Base-by-base conservation (phyloP, 2,113 vertebrate species). In the Onychostoma macrolepis region DNA sequence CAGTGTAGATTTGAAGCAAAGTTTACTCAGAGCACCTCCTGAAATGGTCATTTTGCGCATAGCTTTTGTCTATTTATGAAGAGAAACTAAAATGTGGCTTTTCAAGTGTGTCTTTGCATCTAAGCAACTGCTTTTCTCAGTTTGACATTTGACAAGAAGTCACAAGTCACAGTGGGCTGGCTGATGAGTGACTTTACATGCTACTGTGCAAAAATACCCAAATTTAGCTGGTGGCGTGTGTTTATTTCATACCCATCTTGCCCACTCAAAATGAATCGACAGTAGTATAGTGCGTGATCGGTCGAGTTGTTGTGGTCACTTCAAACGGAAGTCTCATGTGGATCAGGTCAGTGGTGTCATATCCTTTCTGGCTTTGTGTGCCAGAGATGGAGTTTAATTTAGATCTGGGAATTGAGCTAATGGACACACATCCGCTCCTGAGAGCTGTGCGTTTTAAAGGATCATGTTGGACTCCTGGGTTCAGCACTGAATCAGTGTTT, bases 401-500 rank as follows among this genome's bases (percentile, higher is more conserved):
- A 86, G 89, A 75, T 88, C 89, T 88, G 33, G 63, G 83, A 86
- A 50, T 85, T 53, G 56, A 85, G 41, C 86, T 86, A 74, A 71
- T 26, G 43, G 79, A 74, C 65, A 69, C 69, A 26, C n/a, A 69
- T 86, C 63, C 36, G 45, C 80, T 84, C 75, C 24, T 53, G 83
- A 88, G 69, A 88, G 74, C 82, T 86, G 78, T 90, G 88, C 45
- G 71, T 87, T 92, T 94, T 87, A 58, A 87, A 88, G 88, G 91
- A 93, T 95, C 92, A 89, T 92, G 91, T 93, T 94, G 88, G 91
- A 89, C 90, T 90, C 65, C 56, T 86, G 89, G 87, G 30, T 72
- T 88, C 85, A 88, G 74, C 61, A 88, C 93, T 95, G 94, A 95
- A 96, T 94, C 93, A 88, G 92, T 92, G 93, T 94, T 93, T 93